Evolutionary conservation across 2,797 vertebrate species (phyloP).

Genomic region (Lacerta bilineata): DNA sequence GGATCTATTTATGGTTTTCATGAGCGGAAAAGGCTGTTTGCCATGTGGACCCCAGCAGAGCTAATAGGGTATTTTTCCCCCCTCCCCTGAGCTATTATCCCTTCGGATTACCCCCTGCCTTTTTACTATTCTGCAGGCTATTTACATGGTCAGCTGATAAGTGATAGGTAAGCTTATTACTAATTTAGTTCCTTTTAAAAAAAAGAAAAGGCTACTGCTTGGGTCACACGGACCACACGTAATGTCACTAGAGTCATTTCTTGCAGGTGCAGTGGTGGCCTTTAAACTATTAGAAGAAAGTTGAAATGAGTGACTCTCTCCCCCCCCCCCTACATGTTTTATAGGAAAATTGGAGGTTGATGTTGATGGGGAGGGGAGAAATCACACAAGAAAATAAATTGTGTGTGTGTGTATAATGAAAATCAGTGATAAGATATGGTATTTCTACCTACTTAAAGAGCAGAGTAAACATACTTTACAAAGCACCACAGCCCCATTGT

Average conservation of each 20-base stretch:
- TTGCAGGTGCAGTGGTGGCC: not conserved
- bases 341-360: not conserved
- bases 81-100: slow-evolving; percentile 71
- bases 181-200: slow-evolving; percentile 66
- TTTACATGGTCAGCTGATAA: slow-evolving; percentile 74
- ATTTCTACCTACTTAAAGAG: not conserved
- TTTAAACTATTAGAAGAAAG: slow-evolving; percentile 33
- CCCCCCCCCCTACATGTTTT: slow-evolving; percentile 2
- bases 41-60: slow-evolving; percentile 66
- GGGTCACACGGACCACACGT: slow-evolving; percentile 52
- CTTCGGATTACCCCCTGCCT: slow-evolving; percentile 73
- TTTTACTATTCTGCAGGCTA: slow-evolving; percentile 67
- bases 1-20: slow-evolving; percentile 66
- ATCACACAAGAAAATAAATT: not conserved
- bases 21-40: slow-evolving; percentile 70
- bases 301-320: slow-evolving; percentile 4
- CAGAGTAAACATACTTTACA: not conserved
- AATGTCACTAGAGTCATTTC: slow-evolving; percentile 48
- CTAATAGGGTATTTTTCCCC: slow-evolving; percentile 71
- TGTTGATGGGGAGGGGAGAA: slow-evolving; percentile 25
- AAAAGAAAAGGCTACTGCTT: slow-evolving; percentile 38
- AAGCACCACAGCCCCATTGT: not conserved
- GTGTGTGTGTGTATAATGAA: not conserved
- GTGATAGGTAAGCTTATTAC: slow-evolving; percentile 74
- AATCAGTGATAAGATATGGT: not conserved